phyloP scores from a whole-genome alignment of 1,140 invertebrate species.

The Nasonia giraulti region DNA sequence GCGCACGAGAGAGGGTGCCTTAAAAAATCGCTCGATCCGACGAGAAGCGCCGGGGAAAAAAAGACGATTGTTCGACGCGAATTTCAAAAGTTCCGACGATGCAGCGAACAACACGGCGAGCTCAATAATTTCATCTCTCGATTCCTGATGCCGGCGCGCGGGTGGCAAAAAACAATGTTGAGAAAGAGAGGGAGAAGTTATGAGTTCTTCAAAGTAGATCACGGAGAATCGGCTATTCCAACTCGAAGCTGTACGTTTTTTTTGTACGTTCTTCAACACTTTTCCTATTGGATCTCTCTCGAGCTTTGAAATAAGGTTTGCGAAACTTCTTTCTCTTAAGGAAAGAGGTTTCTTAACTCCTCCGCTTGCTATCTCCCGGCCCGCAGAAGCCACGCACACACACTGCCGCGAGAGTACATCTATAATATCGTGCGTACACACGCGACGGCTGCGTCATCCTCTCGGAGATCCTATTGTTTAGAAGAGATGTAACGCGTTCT shows the following conservation, averaged over 20 bases:
- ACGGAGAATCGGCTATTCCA: slow-evolving; percentile 9
- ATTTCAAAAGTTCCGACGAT: background rate
- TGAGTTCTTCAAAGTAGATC: slow-evolving; percentile 38
- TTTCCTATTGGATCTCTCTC: slow-evolving; percentile 2
- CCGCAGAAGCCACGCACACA: background rate
- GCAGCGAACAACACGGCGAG: background rate
- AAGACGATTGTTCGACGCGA: background rate
- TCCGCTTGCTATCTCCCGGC: background rate
- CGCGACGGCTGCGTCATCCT: background rate
- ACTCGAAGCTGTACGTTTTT: slow-evolving; percentile 13
- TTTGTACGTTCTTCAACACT: slow-evolving; percentile 32
- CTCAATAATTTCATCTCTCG: no score
- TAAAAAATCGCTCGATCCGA: background rate
- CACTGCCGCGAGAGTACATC: no score
- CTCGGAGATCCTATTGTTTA: background rate
- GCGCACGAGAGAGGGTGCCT: no score
- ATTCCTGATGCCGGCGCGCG: background rate
- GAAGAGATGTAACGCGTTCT: background rate
- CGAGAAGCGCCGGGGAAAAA: background rate
- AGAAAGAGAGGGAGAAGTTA: background rate
- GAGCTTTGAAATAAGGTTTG: slow-evolving; percentile 40
- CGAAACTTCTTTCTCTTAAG: slow-evolving; percentile 24
- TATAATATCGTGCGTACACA: no score
- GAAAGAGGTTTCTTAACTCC: background rate
- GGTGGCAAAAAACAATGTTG: no score